phyloP scores from a whole-genome alignment of 2,888 invertebrate genomes.

The Apodemia zela region DNA sequence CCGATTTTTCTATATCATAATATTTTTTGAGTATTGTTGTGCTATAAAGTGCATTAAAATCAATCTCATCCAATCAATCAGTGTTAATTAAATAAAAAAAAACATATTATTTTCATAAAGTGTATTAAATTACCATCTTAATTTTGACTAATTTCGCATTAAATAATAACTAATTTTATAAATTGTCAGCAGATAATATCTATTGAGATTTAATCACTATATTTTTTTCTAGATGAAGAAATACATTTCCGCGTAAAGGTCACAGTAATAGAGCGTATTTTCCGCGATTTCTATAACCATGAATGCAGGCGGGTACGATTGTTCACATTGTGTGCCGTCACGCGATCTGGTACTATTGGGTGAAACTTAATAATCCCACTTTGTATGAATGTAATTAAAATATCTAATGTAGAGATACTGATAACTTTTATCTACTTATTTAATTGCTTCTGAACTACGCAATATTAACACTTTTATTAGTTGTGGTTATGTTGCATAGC shows the following conservation, averaged over 20 bases:
- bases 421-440: neutral
- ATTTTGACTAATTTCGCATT: too few species aligned
- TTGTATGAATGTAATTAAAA: neutral
- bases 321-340: constrained; percentile 18
- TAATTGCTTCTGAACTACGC: too few species aligned
- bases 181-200: neutral
- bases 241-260: constrained; percentile 33
- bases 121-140: too few species aligned
- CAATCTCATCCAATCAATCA: too few species aligned
- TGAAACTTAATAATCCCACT: constrained; percentile 19
- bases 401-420: neutral
- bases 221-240: neutral
- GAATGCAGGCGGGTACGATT: constrained; percentile 36
- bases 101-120: too few species aligned
- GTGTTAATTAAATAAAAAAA: too few species aligned
- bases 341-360: constrained; percentile 23
- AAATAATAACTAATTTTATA: too few species aligned
- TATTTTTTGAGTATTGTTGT: too few species aligned
- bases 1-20: too few species aligned
- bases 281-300: constrained; percentile 63
- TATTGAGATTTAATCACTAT: neutral
- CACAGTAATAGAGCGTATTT: constrained; percentile 47
- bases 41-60: too few species aligned
- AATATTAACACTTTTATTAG: too few species aligned
- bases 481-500: too few species aligned